Evolutionary conservation across 2,797 vertebrate genomes (phyloP).

Genomic region (Pangasius sanitwongsei): DNA sequence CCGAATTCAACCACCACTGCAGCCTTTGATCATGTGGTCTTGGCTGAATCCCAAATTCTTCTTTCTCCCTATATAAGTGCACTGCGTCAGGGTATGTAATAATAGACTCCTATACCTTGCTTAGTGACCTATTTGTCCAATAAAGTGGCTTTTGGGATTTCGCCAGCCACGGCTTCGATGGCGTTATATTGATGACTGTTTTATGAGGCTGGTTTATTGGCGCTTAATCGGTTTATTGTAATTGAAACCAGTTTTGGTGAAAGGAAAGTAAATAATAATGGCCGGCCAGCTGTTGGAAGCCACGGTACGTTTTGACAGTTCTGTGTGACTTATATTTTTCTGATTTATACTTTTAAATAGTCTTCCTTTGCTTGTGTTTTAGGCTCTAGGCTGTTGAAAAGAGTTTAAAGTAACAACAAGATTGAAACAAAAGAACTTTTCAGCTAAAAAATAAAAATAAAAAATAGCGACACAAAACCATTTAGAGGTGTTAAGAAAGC

Average conservation of each 20-base stretch:
- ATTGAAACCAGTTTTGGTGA: not conserved
- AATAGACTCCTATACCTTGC: not conserved
- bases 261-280: slow-evolving; percentile 59
- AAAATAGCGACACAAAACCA: not conserved
- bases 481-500: not conserved
- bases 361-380: not conserved
- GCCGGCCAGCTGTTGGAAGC: slow-evolving; percentile 80
- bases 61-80: not conserved
- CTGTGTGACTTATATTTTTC: not conserved
- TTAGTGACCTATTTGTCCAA: not conserved
- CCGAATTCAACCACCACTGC: not conserved
- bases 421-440: not conserved
- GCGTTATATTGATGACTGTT: not conserved
- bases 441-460: not conserved
- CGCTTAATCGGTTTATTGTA: slow-evolving; percentile 5
- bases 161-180: not conserved
- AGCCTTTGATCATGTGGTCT: not conserved
- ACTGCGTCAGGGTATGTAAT: not conserved
- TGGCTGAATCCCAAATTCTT: not conserved
- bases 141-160: not conserved
- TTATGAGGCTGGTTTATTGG: not conserved
- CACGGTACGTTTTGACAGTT: slow-evolving; percentile 72
- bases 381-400: not conserved
- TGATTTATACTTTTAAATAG: too few species aligned
- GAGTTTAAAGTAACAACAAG: not conserved